These are phyloP conservation scores for Brachypodius melanocephalos DNA, from an alignment of 2,113 vertebrate species.

Conservation along the genomic window DNA sequence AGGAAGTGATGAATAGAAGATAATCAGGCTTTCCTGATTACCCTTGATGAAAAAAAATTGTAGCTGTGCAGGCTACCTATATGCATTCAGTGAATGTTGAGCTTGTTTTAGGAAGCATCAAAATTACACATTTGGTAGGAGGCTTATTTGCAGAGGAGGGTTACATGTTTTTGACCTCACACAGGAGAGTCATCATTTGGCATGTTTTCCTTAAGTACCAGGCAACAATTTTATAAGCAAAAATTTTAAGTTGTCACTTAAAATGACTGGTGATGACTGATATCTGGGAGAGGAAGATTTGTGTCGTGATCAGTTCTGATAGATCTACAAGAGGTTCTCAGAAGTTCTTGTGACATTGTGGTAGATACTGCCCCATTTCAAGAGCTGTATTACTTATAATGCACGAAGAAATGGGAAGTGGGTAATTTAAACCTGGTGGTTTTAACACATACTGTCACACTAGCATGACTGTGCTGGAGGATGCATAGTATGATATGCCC, in stretches of 20 bases:
- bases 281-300: not conserved
- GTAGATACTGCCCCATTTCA: not conserved
- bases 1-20: conserved; percentile 44
- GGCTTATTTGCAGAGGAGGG: not conserved
- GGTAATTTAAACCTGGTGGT: not conserved
- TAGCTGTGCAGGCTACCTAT: not conserved
- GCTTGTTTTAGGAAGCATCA: not conserved
- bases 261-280: not conserved
- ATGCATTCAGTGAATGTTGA: not conserved
- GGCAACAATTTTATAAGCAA: not conserved
- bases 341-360: not conserved
- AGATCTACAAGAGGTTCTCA: not conserved
- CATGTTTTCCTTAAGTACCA: not conserved
- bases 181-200: not conserved
- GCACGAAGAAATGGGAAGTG: not conserved
- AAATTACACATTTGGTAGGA: not conserved
- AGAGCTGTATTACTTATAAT: not conserved
- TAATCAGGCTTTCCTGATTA: conserved; percentile 7
- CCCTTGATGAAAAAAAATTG: not conserved
- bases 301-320: not conserved
- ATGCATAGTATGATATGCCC: not conserved
- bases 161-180: not conserved
- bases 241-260: not conserved
- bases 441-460: not conserved
- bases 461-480: not conserved